Evolutionary conservation across 2,797 vertebrate species (phyloP).

Genomic region (Xerus rutilus): DNA sequence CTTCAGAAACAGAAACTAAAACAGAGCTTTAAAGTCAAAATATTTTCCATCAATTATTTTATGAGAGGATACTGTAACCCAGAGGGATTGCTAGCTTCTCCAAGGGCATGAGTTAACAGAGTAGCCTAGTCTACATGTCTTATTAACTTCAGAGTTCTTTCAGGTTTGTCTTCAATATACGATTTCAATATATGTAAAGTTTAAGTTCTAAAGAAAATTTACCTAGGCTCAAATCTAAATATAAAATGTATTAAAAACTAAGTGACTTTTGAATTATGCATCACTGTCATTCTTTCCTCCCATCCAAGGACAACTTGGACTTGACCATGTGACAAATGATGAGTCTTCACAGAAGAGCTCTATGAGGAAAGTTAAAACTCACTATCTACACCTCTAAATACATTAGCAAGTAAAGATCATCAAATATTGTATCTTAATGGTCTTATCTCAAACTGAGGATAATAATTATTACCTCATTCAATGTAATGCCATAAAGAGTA

Average conservation of each 20-base stretch:
- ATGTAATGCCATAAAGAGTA: constrained; percentile 24
- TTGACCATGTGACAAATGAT: not conserved
- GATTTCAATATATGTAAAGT: constrained; percentile 14
- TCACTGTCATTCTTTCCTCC: not conserved
- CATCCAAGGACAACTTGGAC: not conserved
- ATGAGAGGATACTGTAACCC: not conserved
- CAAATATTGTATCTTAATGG: constrained; percentile 72
- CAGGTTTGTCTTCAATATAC: not conserved
- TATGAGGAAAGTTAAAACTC: not conserved
- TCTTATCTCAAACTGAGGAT: constrained; percentile 67
- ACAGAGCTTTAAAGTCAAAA: not conserved
- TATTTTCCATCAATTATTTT: not conserved
- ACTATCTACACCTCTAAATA: constrained; percentile 32
- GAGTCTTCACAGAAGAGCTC: constrained; percentile 30
- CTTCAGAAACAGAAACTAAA: constrained; percentile 16
- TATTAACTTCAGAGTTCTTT: not conserved
- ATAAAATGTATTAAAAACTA: not conserved
- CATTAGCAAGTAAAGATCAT: constrained; percentile 64
- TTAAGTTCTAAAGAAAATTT: not conserved
- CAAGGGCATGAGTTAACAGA: not conserved
- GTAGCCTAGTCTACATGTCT: not conserved
- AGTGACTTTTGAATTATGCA: not conserved
- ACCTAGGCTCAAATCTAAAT: not conserved
- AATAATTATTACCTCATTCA: constrained; percentile 69
- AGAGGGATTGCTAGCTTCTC: not conserved